Evolutionary conservation across 2,888 invertebrate species (phyloP).

Genomic region (Nowickia ferox): DNA sequence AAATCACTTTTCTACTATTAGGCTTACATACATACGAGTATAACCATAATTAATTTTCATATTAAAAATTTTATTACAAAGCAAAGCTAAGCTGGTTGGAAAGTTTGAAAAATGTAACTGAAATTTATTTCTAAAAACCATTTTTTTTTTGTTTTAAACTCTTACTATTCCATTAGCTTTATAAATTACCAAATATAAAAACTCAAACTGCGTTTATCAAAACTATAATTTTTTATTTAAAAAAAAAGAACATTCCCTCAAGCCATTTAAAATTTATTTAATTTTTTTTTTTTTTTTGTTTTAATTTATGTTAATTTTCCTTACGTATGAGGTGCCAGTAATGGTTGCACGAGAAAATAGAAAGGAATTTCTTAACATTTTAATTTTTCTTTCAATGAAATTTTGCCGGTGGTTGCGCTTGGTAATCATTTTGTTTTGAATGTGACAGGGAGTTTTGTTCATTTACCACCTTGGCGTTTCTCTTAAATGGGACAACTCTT

Average conservation of each 20-base stretch:
- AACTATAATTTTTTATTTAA: neutral
- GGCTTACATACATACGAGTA: too few relatives aligned
- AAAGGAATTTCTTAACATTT: conserved; percentile 7
- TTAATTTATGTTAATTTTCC: conserved; percentile 26
- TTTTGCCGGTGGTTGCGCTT: conserved; percentile 1
- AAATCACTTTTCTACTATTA: too few relatives aligned
- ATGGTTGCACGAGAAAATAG: neutral
- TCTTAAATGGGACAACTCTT: conserved; percentile 34
- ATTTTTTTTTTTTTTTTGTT: neutral
- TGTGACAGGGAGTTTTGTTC: conserved; percentile 27
- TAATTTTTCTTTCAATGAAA: conserved; percentile 26
- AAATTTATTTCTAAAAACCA: too few relatives aligned
- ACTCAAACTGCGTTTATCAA: neutral
- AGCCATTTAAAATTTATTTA: neutral
- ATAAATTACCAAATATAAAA: neutral
- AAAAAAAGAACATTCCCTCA: neutral
- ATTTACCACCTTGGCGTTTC: neutral
- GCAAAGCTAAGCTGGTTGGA: too few relatives aligned
- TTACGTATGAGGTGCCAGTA: conserved; percentile 52
- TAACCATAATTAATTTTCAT: too few relatives aligned
- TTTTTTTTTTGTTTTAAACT: neutral
- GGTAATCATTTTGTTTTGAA: conserved; percentile 19
- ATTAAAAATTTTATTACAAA: too few relatives aligned
- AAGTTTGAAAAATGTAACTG: too few relatives aligned
- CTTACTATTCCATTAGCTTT: neutral